A percentile compares a stretch with the other conserved stretches of the same genome.
Evolutionary conservation across 2,113 vertebrate genomes (phyloP).

Genomic region (Heteronetta atricapilla): DNA sequence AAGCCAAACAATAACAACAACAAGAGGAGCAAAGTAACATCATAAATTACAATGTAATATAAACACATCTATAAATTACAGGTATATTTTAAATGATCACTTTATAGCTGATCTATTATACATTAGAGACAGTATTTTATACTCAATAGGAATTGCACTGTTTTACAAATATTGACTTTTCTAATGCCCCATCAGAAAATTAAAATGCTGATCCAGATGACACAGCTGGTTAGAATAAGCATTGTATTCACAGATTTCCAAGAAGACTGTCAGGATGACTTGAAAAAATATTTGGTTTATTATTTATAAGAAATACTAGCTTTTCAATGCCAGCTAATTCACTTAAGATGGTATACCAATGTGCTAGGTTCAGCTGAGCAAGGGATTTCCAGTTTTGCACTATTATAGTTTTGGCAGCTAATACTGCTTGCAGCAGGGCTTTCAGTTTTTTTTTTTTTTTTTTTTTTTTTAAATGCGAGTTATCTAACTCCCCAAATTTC

Average conservation of each 20-base stretch:
- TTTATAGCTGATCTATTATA: neutral
- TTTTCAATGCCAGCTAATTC: conserved; percentile 34
- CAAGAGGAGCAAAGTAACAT: neutral
- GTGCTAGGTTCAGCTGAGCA: neutral
- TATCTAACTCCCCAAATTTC: conserved; percentile 2
- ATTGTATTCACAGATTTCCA: conserved; percentile 47
- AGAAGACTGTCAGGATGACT: conserved; percentile 39
- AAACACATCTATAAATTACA: neutral
- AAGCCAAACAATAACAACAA: neutral
- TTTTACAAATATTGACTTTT: conserved; percentile 11
- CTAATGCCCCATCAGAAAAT: neutral
- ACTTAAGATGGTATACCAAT: conserved; percentile 45
- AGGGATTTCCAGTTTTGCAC: conserved; percentile 34
- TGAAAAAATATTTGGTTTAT: conserved; percentile 5
- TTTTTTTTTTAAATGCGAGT: neutral
- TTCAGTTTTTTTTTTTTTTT: neutral
- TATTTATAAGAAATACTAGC: conserved; percentile 19
- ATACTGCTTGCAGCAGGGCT: neutral
- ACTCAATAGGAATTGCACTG: neutral
- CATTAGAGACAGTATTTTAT: neutral
- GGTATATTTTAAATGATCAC: neutral
- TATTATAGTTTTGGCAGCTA: conserved; percentile 30
- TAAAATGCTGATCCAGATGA: neutral
- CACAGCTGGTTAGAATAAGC: neutral
- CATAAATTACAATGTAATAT: neutral